Conservation (phyloP, 2,888 invertebrate species). For the Mechanitis mazaeus region DNA sequence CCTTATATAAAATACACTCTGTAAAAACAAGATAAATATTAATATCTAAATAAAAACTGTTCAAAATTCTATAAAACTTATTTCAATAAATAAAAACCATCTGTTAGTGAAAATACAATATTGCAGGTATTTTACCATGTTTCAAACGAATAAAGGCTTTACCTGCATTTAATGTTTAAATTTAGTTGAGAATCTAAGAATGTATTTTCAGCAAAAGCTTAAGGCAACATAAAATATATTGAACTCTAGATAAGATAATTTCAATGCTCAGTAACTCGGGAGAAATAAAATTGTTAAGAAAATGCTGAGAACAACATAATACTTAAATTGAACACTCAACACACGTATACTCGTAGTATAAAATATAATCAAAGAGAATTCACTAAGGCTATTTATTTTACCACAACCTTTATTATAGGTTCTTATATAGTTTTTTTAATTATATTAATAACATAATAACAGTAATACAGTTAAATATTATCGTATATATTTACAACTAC, state of each 20-base stretch:
- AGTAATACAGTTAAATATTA: no score
- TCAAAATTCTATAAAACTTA: no score
- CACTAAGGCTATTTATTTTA: background rate
- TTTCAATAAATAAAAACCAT: no score
- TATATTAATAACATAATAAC: no score
- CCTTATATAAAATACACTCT: background rate
- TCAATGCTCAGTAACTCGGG: conserved; percentile 6
- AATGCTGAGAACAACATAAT: conserved; percentile 7
- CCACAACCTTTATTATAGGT: no score
- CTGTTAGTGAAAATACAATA: background rate
- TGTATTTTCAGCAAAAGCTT: conserved; percentile 5
- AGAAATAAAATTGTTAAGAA: conserved; percentile 6
- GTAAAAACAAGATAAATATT: background rate
- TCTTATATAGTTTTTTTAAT: no score
- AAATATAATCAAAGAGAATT: background rate
- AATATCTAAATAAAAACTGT: no score
- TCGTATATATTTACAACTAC: no score
- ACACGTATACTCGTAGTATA: conserved; percentile 3
- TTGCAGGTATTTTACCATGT: conserved; percentile 4
- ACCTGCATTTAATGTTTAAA: conserved; percentile 2
- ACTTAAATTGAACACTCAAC: conserved; percentile 4
- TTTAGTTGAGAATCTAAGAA: conserved; percentile 1
- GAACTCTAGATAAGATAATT: conserved; percentile 6
- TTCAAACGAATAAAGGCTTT: conserved; percentile 10
- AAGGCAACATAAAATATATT: conserved; percentile 6